A percentile compares a stretch with the other conserved stretches of the same genome.
Evolutionary conservation across 2,888 invertebrate species (phyloP).

Genomic region (Lucinisca nassula): DNA sequence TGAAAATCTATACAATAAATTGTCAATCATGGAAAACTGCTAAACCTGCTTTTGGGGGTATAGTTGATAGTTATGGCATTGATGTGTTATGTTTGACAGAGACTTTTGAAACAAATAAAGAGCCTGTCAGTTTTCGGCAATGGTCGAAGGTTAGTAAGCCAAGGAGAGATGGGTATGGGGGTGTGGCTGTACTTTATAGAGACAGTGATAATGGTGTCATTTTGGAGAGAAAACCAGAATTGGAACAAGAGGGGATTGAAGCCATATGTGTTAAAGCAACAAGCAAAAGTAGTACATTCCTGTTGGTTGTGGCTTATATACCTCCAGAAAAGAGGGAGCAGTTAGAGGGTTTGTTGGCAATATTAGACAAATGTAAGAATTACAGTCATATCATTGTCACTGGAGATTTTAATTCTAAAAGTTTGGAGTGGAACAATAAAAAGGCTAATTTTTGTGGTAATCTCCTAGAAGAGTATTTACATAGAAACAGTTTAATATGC

Average conservation of each 20-base stretch:
- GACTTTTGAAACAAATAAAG: not conserved
- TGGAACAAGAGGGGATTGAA: not conserved
- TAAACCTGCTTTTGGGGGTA: not conserved
- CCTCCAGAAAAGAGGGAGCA: not conserved
- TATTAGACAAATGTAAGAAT: not conserved
- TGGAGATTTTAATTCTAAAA: not conserved
- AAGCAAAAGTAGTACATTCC: not conserved
- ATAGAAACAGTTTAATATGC: not conserved
- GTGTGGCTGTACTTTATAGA: not conserved
- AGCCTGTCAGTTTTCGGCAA: not conserved
- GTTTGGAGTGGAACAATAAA: not conserved
- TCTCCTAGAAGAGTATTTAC: not conserved
- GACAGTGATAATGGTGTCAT: not conserved
- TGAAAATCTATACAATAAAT: not conserved
- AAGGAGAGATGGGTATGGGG: not conserved
- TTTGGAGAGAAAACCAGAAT: not conserved
- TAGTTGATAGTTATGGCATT: not conserved
- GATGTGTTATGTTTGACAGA: conserved; percentile 8
- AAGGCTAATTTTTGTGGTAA: not conserved
- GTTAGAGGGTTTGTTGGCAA: not conserved
- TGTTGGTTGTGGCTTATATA: not conserved
- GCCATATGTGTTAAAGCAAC: not conserved
- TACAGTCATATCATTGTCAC: not conserved
- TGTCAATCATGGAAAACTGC: conserved; percentile 6
- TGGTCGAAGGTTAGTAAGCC: not conserved